Conservation (phyloP, 2,113 vertebrate genomes). For the Erpornis zantholeuca region DNA sequence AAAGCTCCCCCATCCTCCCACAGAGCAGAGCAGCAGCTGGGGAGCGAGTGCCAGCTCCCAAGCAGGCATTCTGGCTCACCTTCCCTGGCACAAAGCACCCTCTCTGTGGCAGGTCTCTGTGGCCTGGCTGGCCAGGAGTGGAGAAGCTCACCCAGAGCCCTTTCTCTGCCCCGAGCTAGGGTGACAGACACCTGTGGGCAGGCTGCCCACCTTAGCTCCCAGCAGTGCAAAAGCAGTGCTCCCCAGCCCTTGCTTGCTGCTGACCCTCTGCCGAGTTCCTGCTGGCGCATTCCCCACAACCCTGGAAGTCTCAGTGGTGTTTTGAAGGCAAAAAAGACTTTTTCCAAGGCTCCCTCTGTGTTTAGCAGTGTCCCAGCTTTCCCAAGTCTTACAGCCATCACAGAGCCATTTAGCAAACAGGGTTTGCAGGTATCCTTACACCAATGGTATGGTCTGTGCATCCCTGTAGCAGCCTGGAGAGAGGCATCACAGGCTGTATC, state of each 20-base stretch:
- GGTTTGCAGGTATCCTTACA: background rate
- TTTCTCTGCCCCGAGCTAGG: accelerated
- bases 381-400: background rate
- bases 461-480: background rate
- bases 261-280: background rate
- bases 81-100: background rate
- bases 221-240: accelerated
- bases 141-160: background rate
- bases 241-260: background rate
- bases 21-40: background rate
- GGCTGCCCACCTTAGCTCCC: background rate
- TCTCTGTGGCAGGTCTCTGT: background rate
- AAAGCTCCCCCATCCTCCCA: background rate
- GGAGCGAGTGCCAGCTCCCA: background rate
- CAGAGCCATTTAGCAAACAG: background rate
- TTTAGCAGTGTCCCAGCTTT: background rate
- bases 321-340: background rate
- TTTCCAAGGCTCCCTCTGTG: background rate
- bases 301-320: background rate
- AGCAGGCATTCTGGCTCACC: background rate
- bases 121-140: background rate
- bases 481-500: background rate
- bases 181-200: accelerated
- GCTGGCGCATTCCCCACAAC: accelerated
- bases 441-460: accelerated